Evolutionary conservation across 2,113 vertebrate genomes (phyloP).

Genomic region (Xenus cinereus): DNA sequence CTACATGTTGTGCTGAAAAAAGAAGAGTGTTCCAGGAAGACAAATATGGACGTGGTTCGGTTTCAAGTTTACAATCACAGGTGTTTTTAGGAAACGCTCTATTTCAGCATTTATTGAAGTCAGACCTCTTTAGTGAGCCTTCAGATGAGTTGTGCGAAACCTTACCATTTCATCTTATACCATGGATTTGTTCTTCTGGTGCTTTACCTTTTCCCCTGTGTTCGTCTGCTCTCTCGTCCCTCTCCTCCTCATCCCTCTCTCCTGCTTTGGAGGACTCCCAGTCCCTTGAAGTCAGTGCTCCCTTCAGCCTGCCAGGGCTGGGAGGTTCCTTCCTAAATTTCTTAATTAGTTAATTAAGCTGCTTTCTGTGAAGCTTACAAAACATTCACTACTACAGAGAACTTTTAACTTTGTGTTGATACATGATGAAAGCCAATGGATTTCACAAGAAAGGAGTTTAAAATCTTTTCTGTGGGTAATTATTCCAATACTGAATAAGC

Average conservation of each 20-base stretch:
- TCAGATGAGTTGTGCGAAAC: neutral
- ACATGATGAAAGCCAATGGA: neutral
- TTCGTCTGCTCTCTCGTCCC: neutral
- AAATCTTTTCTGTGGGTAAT: neutral
- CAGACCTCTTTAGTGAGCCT: neutral
- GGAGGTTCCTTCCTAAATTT: neutral
- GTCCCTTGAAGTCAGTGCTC: neutral
- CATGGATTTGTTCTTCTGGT: neutral
- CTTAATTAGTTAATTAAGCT: neutral
- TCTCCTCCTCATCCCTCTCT: neutral
- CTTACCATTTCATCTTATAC: neutral
- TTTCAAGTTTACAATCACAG: neutral
- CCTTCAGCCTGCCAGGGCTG: neutral
- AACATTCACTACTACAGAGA: neutral
- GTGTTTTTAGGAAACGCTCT: neutral
- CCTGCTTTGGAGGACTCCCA: neutral
- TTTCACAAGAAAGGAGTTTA: neutral
- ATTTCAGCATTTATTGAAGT: neutral
- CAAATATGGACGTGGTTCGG: rapidly evolving
- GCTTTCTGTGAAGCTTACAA: neutral
- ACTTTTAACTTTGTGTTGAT: neutral
- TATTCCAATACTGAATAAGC: neutral
- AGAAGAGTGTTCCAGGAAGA: neutral
- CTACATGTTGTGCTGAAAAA: neutral
- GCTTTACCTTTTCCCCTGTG: neutral